These are phyloP conservation scores for Elephantulus edwardii DNA, from an alignment of 2,113 vertebrate species.

Conservation along the genomic window DNA sequence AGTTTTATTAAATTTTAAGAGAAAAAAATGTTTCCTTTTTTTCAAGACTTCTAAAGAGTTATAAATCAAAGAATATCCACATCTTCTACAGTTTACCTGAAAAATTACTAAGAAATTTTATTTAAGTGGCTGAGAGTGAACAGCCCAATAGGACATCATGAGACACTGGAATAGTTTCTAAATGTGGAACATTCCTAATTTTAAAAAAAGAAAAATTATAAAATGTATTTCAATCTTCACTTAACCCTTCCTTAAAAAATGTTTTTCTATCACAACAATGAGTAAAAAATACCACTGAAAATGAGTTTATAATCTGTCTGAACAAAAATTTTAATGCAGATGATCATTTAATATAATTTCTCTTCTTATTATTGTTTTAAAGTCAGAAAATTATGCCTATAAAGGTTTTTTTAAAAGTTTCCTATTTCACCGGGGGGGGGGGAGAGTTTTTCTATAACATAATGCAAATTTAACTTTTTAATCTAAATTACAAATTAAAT, in stretches of 20 bases:
- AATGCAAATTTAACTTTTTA: background rate
- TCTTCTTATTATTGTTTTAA: too few relatives aligned
- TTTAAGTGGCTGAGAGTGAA: slow-evolving; percentile 27
- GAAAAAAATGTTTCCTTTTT: too few relatives aligned
- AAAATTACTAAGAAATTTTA: slow-evolving; percentile 33
- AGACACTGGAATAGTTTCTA: background rate
- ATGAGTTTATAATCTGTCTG: too few relatives aligned
- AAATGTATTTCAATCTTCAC: slow-evolving; percentile 23
- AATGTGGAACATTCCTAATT: slow-evolving; percentile 1
- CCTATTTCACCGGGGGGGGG: too few relatives aligned
- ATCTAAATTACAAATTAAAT: slow-evolving; percentile 34
- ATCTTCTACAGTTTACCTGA: slow-evolving; percentile 38
- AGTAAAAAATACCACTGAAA: too few relatives aligned
- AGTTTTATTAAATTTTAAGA: slow-evolving; percentile 34
- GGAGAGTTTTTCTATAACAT: slow-evolving; percentile 40
- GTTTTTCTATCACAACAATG: too few relatives aligned
- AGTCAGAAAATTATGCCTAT: too few relatives aligned
- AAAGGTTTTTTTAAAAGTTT: too few relatives aligned
- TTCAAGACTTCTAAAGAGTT: background rate
- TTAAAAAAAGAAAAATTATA: background rate
- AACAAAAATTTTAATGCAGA: too few relatives aligned
- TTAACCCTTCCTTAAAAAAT: too few relatives aligned
- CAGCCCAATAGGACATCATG: background rate
- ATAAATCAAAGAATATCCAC: slow-evolving; percentile 42
- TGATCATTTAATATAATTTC: too few relatives aligned